Evolutionary conservation across 2,113 vertebrate genomes (phyloP), one percentile per base, ranked within the genome.

Genomic region (Nasalis larvatus): DNA sequence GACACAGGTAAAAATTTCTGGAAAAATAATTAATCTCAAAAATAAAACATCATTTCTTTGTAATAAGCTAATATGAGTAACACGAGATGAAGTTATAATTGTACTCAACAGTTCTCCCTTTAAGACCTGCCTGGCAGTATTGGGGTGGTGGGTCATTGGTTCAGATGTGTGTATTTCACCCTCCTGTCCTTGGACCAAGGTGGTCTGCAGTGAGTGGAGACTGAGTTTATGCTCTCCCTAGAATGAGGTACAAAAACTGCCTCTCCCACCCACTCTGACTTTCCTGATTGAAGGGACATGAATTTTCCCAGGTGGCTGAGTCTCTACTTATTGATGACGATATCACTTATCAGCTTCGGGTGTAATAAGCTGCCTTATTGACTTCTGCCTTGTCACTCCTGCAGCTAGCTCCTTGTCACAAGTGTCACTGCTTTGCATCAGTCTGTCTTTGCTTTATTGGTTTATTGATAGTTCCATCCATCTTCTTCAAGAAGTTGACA

Each of bases 391-490:
- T 96, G 92, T 96, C 98, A 96, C 97, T 98, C 68, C 93, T 25
- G 18, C 71, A 84, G 49, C 93, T 89, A 49, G 63, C 54, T 96
- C 97, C 98, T 96, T 98, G 95, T 97, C 96, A 97, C n/a, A 89
- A 85, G 94, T 86, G 40, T 52, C 58, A 66, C 80, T 95, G 96
- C 96, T 95, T 93, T 96, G 66, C 97, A 96, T 97, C 96, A 96
- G 95, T 93, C 92, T 98, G 92, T 89, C 96, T 98, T 97, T 95
- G 91, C 93, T 86, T 97, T 98, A 98, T 49, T 37, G 97, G 94
- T 95, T 97, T 98, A 98, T 98, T 97, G 98, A 98, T 98, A 92
- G 95, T 96, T 60, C 80, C 93, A 98, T 98, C 96, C 96, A 40
- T 98, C 98, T 98, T 97, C 92, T 86, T 98, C 94, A 98, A 95